These are phyloP conservation scores for Odontocolon sp. DNA, from an alignment of 2,888 invertebrate genomes.

Conservation along the genomic window DNA sequence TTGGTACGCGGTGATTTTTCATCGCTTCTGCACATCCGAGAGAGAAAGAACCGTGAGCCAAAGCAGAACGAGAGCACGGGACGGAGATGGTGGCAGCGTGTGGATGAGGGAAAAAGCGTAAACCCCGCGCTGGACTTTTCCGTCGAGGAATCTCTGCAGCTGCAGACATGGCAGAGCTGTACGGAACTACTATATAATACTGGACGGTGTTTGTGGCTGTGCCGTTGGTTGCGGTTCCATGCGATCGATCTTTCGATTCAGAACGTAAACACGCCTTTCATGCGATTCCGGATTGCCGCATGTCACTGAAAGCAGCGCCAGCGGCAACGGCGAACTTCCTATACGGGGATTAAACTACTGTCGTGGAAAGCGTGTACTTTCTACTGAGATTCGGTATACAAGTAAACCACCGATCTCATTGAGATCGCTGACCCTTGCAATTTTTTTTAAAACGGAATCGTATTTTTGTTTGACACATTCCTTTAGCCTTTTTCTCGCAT, in stretches of 20 bases:
- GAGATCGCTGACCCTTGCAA: constrained; percentile 22
- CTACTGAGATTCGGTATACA: too few relatives aligned
- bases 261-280: constrained; percentile 36
- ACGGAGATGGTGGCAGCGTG: constrained; percentile 10
- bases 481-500: neutral
- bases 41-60: constrained; percentile 50
- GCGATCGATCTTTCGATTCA: constrained; percentile 52
- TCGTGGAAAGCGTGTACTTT: too few relatives aligned
- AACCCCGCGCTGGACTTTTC: constrained; percentile 25
- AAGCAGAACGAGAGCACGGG: constrained; percentile 48
- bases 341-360: neutral
- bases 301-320: neutral
- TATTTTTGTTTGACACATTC: neutral
- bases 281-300: neutral
- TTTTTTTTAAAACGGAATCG: neutral
- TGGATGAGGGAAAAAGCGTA: constrained; percentile 29
- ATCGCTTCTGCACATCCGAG: constrained; percentile 61
- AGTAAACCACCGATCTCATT: too few relatives aligned
- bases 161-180: neutral
- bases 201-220: too few relatives aligned
- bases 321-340: neutral
- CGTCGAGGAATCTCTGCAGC: constrained; percentile 13
- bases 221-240: neutral
- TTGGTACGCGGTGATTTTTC: constrained; percentile 73
- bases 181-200: too few relatives aligned